Conservation (phyloP, 2,797 vertebrate species). For the Rhinogobio ventralis region DNA sequence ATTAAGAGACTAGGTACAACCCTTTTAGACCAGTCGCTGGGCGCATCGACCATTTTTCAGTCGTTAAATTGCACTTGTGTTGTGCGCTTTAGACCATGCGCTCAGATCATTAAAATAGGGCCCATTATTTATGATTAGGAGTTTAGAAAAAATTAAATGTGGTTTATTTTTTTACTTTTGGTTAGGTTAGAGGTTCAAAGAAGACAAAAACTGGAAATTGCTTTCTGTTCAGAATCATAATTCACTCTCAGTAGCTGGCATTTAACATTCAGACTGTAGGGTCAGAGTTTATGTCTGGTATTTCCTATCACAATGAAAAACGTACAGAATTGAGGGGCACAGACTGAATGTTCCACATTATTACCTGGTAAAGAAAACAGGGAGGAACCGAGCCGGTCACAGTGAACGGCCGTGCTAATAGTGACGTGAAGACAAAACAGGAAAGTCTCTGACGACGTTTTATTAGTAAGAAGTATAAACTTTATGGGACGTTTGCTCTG, state of each 20-base stretch:
- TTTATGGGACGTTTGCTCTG: slow-evolving; percentile 33
- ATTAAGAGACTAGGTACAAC: too few species aligned
- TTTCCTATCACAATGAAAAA: slow-evolving; percentile 61
- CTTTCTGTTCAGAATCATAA: slow-evolving; percentile 33
- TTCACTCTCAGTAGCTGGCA: slow-evolving; percentile 35
- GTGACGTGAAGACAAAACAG: slow-evolving; percentile 72
- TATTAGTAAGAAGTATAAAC: slow-evolving; percentile 73
- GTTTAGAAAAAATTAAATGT: not conserved
- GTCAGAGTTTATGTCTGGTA: slow-evolving; percentile 54
- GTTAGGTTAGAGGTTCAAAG: slow-evolving; percentile 9
- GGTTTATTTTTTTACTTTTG: slow-evolving; percentile 14
- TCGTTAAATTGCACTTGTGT: too few species aligned
- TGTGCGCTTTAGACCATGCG: too few species aligned
- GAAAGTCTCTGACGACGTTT: slow-evolving; percentile 70
- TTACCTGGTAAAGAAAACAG: slow-evolving; percentile 71
- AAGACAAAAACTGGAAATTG: not conserved
- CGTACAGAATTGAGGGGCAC: slow-evolving; percentile 56
- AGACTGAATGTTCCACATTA: slow-evolving; percentile 64
- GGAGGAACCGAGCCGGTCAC: slow-evolving; percentile 68
- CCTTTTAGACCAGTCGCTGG: too few species aligned
- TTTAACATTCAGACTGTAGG: slow-evolving; percentile 31
- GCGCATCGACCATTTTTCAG: too few species aligned
- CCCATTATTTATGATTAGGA: not conserved
- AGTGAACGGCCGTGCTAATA: slow-evolving; percentile 66
- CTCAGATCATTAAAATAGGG: too few species aligned